A percentile compares a stretch with the other conserved stretches of the same genome.
These are phyloP conservation scores for Drosophila formosana DNA, from an alignment of 2,888 invertebrate species.

Conservation along the genomic window DNA sequence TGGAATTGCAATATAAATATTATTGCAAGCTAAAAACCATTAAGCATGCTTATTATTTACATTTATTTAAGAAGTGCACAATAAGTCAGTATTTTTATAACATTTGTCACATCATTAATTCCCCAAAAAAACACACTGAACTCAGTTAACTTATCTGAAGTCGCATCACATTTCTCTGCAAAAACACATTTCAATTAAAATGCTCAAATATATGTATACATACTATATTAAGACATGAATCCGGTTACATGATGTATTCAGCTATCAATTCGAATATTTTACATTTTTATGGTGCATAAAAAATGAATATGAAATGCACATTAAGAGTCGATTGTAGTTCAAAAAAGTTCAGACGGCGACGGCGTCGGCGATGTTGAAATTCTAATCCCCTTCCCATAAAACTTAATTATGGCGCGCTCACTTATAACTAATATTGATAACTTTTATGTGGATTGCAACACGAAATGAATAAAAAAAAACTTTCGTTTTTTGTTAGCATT, in stretches of 20 bases:
- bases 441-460: constrained; percentile 29
- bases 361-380: constrained; percentile 16
- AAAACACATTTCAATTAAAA: constrained; percentile 23
- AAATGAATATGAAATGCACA: constrained; percentile 13
- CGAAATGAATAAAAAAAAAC: constrained; percentile 37
- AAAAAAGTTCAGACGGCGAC: constrained; percentile 14
- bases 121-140: constrained; percentile 2
- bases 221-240: constrained; percentile 16
- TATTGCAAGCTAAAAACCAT: constrained; percentile 7
- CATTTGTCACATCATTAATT: constrained; percentile 13
- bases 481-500: constrained; percentile 54
- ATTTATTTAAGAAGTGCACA: constrained; percentile 8
- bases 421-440: constrained; percentile 6
- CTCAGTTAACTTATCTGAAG: background rate
- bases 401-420: constrained; percentile 6
- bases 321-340: constrained; percentile 8
- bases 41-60: background rate
- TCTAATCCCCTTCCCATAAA: constrained; percentile 5
- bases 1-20: constrained; percentile 3
- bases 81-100: constrained; percentile 3
- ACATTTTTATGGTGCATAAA: constrained; percentile 14
- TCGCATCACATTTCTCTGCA: constrained; percentile 25
- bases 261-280: constrained; percentile 26
- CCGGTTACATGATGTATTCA: constrained; percentile 33
- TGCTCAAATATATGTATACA: background rate